These are phyloP conservation scores for Octonoba sinensis DNA, from an alignment of 2,888 invertebrate species.

Conservation along the genomic window DNA sequence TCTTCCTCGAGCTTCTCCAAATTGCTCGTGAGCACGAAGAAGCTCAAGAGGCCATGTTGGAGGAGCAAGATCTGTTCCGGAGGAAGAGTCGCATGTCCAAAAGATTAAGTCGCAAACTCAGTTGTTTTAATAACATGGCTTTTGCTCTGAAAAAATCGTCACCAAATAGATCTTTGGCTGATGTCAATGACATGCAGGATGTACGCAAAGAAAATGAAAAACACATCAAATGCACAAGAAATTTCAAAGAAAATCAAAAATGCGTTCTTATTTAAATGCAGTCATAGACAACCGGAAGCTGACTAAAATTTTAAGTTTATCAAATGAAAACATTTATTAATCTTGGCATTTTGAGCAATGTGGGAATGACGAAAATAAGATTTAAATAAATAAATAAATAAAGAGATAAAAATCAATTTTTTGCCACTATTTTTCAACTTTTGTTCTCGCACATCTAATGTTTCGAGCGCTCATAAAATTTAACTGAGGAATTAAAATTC, in stretches of 20 bases:
- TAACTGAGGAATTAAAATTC: too few relatives aligned
- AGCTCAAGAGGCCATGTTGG: conserved; percentile 38
- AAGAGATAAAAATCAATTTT: too few relatives aligned
- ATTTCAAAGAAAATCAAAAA: conserved; percentile 19
- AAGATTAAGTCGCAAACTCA: conserved; percentile 52
- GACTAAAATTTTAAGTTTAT: too few relatives aligned
- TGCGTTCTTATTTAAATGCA: conserved; percentile 24
- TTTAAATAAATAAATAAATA: too few relatives aligned
- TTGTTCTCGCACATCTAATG: too few relatives aligned
- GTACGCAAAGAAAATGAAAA: conserved; percentile 2
- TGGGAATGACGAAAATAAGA: too few relatives aligned
- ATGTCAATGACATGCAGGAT: not conserved
- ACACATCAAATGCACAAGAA: not conserved
- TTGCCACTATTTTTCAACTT: too few relatives aligned
- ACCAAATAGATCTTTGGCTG: not conserved
- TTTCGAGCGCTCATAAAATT: too few relatives aligned
- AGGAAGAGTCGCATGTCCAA: conserved; percentile 36
- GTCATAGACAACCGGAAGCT: not conserved
- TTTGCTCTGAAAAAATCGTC: conserved; percentile 36
- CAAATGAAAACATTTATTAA: too few relatives aligned
- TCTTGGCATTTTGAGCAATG: too few relatives aligned
- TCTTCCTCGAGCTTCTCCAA: conserved; percentile 66
- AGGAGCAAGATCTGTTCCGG: conserved; percentile 50
- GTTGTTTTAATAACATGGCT: conserved; percentile 47
- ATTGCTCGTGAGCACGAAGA: conserved; percentile 73